A percentile compares a stretch with the other conserved stretches of the same genome.
These are phyloP conservation scores for Globodera rostochiensis DNA, from an alignment of 1,140 invertebrate species.

Conservation along the genomic window DNA sequence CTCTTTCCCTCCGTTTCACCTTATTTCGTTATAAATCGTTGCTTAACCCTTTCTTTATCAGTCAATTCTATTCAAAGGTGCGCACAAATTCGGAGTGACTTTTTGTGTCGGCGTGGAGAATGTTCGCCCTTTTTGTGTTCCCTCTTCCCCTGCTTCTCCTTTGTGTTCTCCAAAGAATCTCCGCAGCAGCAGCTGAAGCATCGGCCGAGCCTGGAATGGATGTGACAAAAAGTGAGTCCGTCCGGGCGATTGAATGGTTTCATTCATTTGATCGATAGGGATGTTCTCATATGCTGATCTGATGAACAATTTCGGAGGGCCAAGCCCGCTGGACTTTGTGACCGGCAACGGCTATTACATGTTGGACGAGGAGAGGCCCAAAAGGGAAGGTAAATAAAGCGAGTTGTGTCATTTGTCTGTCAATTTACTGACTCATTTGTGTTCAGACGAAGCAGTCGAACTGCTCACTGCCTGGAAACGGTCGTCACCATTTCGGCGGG, in stretches of 20 bases:
- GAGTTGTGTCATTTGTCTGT: background rate
- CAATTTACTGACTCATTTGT: background rate
- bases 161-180: too few relatives aligned
- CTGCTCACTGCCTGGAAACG: constrained; percentile 19
- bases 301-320: constrained; percentile 30
- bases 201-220: too few relatives aligned
- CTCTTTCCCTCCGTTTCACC: too few relatives aligned
- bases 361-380: constrained; percentile 24
- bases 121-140: too few relatives aligned
- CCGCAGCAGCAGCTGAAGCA: too few relatives aligned
- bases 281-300: constrained; percentile 24
- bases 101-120: too few relatives aligned
- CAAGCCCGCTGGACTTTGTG: constrained; percentile 19
- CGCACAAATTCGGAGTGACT: too few relatives aligned
- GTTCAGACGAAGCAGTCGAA: constrained; percentile 8
- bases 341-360: background rate
- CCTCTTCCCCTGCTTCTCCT: too few relatives aligned
- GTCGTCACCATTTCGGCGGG: constrained; percentile 2
- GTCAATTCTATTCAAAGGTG: too few relatives aligned
- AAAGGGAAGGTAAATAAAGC: constrained; percentile 13
- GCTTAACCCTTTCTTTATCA: too few relatives aligned
- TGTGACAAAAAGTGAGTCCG: too few relatives aligned
- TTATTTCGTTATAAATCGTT: too few relatives aligned
- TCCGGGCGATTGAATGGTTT: background rate
- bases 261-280: background rate